phyloP scores from a whole-genome alignment of 2,797 vertebrate genomes.

The Bryconaethiops microstoma region DNA sequence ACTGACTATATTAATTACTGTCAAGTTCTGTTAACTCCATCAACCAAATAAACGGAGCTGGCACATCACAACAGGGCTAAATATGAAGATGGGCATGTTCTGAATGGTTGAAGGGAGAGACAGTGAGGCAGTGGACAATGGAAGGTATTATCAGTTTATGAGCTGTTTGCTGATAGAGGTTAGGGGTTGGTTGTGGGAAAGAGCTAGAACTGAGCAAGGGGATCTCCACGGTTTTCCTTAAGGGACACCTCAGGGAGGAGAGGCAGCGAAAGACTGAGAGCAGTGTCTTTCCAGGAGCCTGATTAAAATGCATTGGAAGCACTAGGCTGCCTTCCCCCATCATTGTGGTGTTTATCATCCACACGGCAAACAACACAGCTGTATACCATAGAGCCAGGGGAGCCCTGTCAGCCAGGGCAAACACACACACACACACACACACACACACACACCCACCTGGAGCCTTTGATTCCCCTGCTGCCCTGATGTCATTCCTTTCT shows the following conservation, averaged over 20 bases:
- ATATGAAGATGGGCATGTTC: slow-evolving; percentile 53
- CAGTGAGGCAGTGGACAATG: slow-evolving; percentile 18
- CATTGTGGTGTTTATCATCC: slow-evolving; percentile 70
- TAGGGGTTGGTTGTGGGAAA: neutral
- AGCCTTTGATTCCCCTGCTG: slow-evolving; percentile 7
- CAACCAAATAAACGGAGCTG: neutral
- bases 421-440: neutral
- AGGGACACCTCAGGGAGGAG: slow-evolving; percentile 38
- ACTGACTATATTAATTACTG: neutral
- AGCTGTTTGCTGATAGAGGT: neutral
- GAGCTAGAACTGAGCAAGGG: slow-evolving; percentile 37
- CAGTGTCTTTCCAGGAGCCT: slow-evolving; percentile 67
- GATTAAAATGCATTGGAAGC: slow-evolving; percentile 73
- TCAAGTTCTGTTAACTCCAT: slow-evolving; percentile 3
- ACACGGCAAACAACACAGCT: slow-evolving; percentile 69
- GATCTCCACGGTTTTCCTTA: slow-evolving; percentile 50
- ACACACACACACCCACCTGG: slow-evolving; percentile 5
- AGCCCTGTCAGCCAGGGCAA: slow-evolving; percentile 41
- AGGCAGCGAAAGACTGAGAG: slow-evolving; percentile 52
- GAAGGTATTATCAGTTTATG: slow-evolving; percentile 20
- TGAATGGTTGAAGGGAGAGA: slow-evolving; percentile 42
- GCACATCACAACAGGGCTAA: slow-evolving; percentile 51
- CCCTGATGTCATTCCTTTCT: slow-evolving; percentile 40
- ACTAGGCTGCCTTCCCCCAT: slow-evolving; percentile 65
- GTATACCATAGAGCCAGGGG: slow-evolving; percentile 58